Evolutionary conservation across 2,888 invertebrate species (phyloP).

Genomic region (Euphydryas editha): DNA sequence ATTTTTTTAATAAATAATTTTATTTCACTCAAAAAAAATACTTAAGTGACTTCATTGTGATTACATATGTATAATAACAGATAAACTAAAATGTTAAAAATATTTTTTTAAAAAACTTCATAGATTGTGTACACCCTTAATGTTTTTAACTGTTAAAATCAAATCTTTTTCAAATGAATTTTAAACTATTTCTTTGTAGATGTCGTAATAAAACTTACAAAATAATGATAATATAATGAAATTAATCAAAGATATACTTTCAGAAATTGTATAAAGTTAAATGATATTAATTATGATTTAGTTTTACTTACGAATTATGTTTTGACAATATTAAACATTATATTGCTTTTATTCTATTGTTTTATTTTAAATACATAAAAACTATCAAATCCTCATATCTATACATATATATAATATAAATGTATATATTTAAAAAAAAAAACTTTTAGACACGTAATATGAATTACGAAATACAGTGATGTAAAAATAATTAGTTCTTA

Average conservation of each 20-base stretch:
- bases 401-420: too few species aligned
- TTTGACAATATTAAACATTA: neutral
- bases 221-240: neutral
- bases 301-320: slow-evolving; percentile 2
- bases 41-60: slow-evolving; percentile 1
- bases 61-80: neutral
- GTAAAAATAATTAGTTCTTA: too few species aligned
- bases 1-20: neutral
- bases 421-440: too few species aligned
- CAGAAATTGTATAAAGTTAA: neutral
- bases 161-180: neutral
- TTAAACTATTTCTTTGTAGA: neutral
- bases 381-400: neutral
- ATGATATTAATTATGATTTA: neutral
- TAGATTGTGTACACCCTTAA: neutral
- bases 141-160: neutral
- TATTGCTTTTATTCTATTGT: neutral
- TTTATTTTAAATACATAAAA: neutral
- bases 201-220: neutral
- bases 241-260: neutral
- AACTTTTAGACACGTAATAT: too few species aligned
- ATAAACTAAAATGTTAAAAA: neutral
- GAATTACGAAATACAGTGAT: too few species aligned
- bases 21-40: neutral
- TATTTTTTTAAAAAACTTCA: neutral